These are phyloP conservation scores for Cyanistes caeruleus DNA, from an alignment of 2,113 vertebrate genomes.

Conservation along the genomic window DNA sequence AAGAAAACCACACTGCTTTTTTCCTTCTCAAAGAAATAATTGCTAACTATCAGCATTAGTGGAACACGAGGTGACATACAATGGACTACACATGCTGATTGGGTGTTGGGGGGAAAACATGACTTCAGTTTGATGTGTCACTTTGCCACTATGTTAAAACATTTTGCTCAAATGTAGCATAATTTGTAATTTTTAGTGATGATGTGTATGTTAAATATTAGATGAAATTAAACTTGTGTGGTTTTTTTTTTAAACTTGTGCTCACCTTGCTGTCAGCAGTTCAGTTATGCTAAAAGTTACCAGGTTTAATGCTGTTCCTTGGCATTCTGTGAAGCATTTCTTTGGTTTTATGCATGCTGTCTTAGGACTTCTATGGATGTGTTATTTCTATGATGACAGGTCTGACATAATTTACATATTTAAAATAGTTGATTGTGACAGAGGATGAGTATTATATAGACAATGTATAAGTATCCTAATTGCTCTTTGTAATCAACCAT, in stretches of 20 bases:
- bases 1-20: background rate
- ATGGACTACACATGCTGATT: background rate
- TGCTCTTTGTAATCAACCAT: background rate
- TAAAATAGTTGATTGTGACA: background rate
- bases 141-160: background rate
- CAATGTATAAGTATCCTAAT: background rate
- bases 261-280: background rate
- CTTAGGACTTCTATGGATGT: background rate
- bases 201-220: background rate
- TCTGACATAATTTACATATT: background rate
- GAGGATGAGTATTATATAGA: background rate
- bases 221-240: background rate
- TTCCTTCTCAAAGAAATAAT: background rate
- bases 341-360: background rate
- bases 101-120: background rate
- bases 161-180: background rate
- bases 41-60: background rate
- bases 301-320: background rate
- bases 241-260: background rate
- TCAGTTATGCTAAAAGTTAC: background rate
- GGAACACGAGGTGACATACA: accelerated
- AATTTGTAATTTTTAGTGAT: background rate
- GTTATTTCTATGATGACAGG: background rate
- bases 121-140: background rate
- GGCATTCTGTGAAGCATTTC: background rate